Base-by-base conservation (phyloP, 2,113 vertebrate species). In the Cochlearius cochlearius region DNA sequence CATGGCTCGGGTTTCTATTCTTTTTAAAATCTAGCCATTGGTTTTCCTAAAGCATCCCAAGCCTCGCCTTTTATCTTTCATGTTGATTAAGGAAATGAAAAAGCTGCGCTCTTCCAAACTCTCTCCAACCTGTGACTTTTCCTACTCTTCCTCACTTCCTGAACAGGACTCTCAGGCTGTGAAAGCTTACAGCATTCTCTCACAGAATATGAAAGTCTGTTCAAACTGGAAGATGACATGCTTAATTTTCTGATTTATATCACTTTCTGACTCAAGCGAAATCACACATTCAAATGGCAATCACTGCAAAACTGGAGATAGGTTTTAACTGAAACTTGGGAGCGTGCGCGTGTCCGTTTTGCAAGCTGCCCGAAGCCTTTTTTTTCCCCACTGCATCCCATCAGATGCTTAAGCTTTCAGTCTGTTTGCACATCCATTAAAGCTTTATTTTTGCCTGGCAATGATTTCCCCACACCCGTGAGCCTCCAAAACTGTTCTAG, bases 241-340 rank as follows among this genome's bases (percentile, higher is more conserved):
- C 34, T 75, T 94, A 38, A 38, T 90, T 96, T 96, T 90, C 72
- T 90, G 68, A 90, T 74, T 91, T 83, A 18, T 80, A 86, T 71
- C 67, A 88, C 88, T 84, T 94, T 82, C 67, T 59, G 32, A 39
- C 34, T 52, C 38, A 68, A 85, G 87, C 49, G 56, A 74, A 94
- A 95, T 92, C 73, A 92, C 92, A 96, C 83, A 56, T 95, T 88
- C 59, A 86, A 96, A 77, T 36, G 23, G 90, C 95, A 93, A 88
- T 50, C 58, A 67, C 50, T 47, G 59, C 67, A 88, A 86, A 90
- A 83, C 8, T 18, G 2, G 43, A 88, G 64, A 85, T 4, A 36
- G 47, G 23, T 23, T 64, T 92, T 95, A 94, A 85, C 0, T 75
- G 52, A 75, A 90, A 85, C 41, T 68, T 67, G 68, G 47, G 77